Conservation (phyloP, 2,888 invertebrate species). For the Caenorhabditis uteleia region DNA sequence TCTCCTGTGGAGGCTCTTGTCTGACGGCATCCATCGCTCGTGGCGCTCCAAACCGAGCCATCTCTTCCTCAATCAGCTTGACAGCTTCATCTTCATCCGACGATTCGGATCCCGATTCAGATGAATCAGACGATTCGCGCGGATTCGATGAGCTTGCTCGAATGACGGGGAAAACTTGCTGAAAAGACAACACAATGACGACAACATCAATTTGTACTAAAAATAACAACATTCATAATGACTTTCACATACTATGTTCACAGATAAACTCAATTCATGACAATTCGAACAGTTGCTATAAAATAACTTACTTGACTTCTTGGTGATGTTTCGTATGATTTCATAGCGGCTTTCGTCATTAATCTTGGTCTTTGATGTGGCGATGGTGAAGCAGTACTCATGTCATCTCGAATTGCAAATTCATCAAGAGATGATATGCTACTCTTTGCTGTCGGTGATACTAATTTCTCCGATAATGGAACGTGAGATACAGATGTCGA, state of each 20-base stretch:
- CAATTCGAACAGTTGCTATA: background rate
- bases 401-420: no score
- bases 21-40: no score
- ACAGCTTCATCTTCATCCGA: background rate
- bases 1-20: no score
- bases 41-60: no score
- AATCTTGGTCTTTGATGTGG: constrained; percentile 16
- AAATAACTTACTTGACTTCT: constrained; percentile 17
- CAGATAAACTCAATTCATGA: background rate
- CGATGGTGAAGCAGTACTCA: background rate
- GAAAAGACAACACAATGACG: background rate
- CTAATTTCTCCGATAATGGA: background rate
- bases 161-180: background rate
- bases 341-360: constrained; percentile 35
- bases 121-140: background rate
- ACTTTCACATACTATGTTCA: background rate
- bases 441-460: background rate
- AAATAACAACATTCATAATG: background rate
- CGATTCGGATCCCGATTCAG: no score
- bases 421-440: no score
- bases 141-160: background rate
- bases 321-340: constrained; percentile 26
- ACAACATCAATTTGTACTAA: background rate
- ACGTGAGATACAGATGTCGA: no score
- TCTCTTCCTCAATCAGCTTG: background rate